These are phyloP conservation scores for Psilanteris sp. DNA, from an alignment of 1,140 invertebrate species.

Conservation along the genomic window DNA sequence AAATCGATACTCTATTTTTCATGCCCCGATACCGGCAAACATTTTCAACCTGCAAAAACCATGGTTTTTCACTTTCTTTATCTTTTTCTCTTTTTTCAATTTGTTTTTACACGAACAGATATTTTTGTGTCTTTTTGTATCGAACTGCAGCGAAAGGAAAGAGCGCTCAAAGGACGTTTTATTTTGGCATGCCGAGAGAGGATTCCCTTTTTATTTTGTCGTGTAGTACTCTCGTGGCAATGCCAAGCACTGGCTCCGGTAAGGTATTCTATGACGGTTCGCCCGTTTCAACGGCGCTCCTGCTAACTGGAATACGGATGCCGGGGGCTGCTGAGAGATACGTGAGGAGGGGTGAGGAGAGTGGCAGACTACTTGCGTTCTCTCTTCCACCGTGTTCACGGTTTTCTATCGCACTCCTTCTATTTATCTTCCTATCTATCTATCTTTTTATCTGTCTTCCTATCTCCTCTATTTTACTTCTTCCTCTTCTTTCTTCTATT, in stretches of 20 bases:
- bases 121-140: slow-evolving; percentile 41
- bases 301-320: slow-evolving; percentile 74
- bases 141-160: slow-evolving; percentile 21
- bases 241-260: slow-evolving; percentile 59
- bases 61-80: slow-evolving; percentile 3
- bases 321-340: slow-evolving; percentile 63
- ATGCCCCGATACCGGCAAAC: not conserved
- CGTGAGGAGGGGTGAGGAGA: slow-evolving; percentile 40
- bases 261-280: slow-evolving; percentile 76
- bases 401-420: slow-evolving; percentile 9
- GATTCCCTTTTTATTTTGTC: slow-evolving; percentile 70
- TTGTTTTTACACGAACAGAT: slow-evolving; percentile 18
- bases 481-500: slow-evolving; percentile 40
- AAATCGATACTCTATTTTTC: slow-evolving; percentile 19
- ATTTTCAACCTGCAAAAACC: slow-evolving; percentile 8
- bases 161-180: slow-evolving; percentile 68
- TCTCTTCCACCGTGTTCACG: too few species aligned
- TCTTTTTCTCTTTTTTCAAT: slow-evolving; percentile 9
- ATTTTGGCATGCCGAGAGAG: slow-evolving; percentile 71
- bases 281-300: slow-evolving; percentile 73
- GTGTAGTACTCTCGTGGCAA: slow-evolving; percentile 57
- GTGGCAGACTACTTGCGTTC: slow-evolving; percentile 17
- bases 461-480: slow-evolving; percentile 23
- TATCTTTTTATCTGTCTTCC: too few species aligned
- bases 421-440: too few species aligned